These are phyloP conservation scores for Sciurus vulgaris DNA, from an alignment of 2,797 vertebrate species.

Conservation along the genomic window DNA sequence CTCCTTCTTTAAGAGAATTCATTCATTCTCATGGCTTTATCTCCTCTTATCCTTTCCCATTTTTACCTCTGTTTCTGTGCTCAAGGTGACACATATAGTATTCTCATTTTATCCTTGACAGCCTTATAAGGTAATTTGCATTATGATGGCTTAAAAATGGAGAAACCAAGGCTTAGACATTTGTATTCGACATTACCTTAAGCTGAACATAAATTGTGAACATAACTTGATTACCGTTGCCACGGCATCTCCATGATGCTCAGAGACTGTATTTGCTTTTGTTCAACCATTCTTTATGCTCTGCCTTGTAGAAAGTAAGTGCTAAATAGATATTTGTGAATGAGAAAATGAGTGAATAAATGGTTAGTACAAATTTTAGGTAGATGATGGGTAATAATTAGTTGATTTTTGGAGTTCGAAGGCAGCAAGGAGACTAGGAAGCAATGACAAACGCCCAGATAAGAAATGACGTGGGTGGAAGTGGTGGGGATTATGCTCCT, in stretches of 20 bases:
- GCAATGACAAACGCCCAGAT: background rate
- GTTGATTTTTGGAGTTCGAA: background rate
- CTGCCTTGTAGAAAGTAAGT: background rate
- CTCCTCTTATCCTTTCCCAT: background rate
- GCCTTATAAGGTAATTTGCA: background rate
- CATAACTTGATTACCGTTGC: background rate
- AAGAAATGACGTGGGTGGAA: background rate
- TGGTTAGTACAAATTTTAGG: background rate
- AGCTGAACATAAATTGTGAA: background rate
- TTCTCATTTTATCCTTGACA: background rate
- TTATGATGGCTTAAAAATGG: background rate
- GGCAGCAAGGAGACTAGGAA: background rate
- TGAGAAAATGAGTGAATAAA: background rate
- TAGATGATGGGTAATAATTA: background rate
- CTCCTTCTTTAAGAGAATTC: background rate
- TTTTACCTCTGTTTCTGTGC: background rate
- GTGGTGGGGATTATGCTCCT: background rate
- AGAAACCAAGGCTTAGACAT: background rate
- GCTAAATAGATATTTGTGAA: constrained; percentile 9
- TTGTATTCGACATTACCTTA: background rate
- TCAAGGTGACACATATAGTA: background rate
- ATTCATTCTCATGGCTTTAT: background rate
- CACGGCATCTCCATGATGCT: background rate
- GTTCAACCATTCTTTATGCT: background rate
- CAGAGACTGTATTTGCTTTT: background rate